Evolutionary conservation across 2,797 vertebrate species (phyloP), one percentile per base, ranked within the genome.

Genomic region (Poecilia gillii): DNA sequence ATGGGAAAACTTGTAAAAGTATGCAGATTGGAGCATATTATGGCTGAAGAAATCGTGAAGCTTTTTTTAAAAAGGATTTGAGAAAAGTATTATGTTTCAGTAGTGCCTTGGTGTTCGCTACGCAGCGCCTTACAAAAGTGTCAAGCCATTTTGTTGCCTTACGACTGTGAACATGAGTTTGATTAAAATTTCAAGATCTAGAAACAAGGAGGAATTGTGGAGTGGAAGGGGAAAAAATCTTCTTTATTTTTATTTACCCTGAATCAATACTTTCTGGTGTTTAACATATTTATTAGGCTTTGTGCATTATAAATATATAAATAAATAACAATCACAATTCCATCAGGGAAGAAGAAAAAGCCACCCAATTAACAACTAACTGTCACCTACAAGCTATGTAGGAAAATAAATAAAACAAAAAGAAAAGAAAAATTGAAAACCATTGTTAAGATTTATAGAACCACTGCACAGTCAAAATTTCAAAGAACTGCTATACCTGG

Each of bases 1-100:
- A 98, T 45, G 95, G 95, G 64, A 98, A 95, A 93, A 91, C 84
- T 6, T 93, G 92, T 47, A 75, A 87, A 62, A 89, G 89, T 93
- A 66, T 75, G 89, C 14, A 51, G 49, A 51, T 6, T 23, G 0
- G 3, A 66, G 20, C 11, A 8, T 23, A 39, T 66, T 39, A 7
- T 23, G 62, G 25, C 43, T 41, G 36, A 70, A 14, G 16, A 70
- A 13, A 41, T 4, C 0, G 11, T 13, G 23, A 39, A 36, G 23
- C 1, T 23, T 68, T 68, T 49, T 20, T 66, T 7, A 33, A 39
- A 66, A 6, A 23, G 8, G 18, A 18, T 39, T 39, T 23, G 36
- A 39, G 64, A 41, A 39, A 12, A 8, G 0, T 11, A 6, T 33
- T 2, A 64, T 8, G 25, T 64, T 62, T 57, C n/a, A 51, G 6